phyloP scores from a whole-genome alignment of 2,113 vertebrate species.

The Tenrec ecaudatus region DNA sequence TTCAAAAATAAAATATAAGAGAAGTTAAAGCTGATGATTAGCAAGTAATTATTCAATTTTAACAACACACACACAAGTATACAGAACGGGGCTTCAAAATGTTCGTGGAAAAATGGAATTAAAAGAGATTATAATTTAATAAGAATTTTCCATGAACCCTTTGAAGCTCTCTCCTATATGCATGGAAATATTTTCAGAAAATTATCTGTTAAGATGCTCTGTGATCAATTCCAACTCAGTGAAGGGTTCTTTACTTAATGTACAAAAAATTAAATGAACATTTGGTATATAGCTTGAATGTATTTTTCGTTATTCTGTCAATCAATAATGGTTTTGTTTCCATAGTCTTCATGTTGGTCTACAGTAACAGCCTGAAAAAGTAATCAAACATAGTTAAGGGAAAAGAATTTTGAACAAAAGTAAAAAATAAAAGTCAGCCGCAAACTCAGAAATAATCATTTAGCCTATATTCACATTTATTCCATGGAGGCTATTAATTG shows the following conservation, averaged over 20 bases:
- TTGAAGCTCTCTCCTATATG: not conserved
- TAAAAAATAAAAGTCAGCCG: slow-evolving; percentile 41
- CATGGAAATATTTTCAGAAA: slow-evolving; percentile 50
- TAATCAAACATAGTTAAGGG: slow-evolving; percentile 41
- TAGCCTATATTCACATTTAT: slow-evolving; percentile 46
- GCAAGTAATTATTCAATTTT: slow-evolving; percentile 31
- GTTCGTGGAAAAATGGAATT: no score
- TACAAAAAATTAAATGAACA: slow-evolving; percentile 53
- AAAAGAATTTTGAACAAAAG: slow-evolving; percentile 45
- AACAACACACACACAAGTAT: not conserved
- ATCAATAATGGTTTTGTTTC: slow-evolving; percentile 44
- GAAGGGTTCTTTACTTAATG: slow-evolving; percentile 36
- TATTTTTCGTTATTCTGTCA: slow-evolving; percentile 65
- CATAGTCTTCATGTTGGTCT: slow-evolving; percentile 48
- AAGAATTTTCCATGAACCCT: no score
- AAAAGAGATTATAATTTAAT: no score
- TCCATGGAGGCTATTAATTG: slow-evolving; percentile 9
- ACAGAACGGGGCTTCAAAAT: no score
- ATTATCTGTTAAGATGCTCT: slow-evolving; percentile 33
- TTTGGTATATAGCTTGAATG: not conserved
- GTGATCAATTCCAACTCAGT: slow-evolving; percentile 12
- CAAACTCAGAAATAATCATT: slow-evolving; percentile 30
- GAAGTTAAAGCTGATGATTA: slow-evolving; percentile 26
- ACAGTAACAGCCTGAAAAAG: slow-evolving; percentile 58
- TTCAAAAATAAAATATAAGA: slow-evolving; percentile 23